These are phyloP conservation scores for Gallinago nigripennis DNA, from an alignment of 2,797 vertebrate genomes.

Conservation along the genomic window DNA sequence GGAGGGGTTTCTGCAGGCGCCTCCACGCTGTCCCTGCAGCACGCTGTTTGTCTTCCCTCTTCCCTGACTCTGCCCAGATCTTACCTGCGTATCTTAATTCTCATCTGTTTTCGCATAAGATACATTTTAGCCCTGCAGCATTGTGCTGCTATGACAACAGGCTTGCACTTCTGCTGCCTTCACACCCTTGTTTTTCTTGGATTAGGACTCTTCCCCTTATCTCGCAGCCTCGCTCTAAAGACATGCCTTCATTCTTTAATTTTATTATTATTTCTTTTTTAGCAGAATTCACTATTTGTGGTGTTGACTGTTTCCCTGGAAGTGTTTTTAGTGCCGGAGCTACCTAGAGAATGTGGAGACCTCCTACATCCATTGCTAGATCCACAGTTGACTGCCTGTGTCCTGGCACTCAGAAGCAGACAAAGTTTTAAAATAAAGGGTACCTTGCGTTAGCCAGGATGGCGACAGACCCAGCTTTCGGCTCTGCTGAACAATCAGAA, in stretches of 20 bases:
- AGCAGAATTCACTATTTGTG: not conserved
- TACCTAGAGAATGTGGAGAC: not conserved
- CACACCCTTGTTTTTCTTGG: constrained; percentile 64
- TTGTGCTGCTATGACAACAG: constrained; percentile 74
- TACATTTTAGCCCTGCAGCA: constrained; percentile 68
- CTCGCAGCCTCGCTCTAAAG: constrained; percentile 39
- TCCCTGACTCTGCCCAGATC: constrained; percentile 15
- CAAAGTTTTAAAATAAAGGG: not conserved
- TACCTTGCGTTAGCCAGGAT: not conserved
- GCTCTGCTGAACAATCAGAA: not conserved
- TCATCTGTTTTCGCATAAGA: constrained; percentile 69
- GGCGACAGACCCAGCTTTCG: rapidly evolving
- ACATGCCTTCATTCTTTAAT: constrained; percentile 7
- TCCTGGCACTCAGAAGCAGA: not conserved
- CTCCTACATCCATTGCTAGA: not conserved
- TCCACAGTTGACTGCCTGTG: not conserved
- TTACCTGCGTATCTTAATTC: constrained; percentile 69
- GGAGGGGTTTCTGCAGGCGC: not conserved
- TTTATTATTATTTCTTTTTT: not conserved
- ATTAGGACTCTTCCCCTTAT: constrained; percentile 62
- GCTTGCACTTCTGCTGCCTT: constrained; percentile 67
- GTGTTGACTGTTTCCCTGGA: not conserved
- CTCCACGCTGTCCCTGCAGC: not conserved
- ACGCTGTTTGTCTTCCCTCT: not conserved
- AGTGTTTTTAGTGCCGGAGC: not conserved